A percentile compares a stretch with the other conserved stretches of the same genome.
phyloP scores from a whole-genome alignment of 2,888 invertebrate species.

The Eucera pruinosa region DNA sequence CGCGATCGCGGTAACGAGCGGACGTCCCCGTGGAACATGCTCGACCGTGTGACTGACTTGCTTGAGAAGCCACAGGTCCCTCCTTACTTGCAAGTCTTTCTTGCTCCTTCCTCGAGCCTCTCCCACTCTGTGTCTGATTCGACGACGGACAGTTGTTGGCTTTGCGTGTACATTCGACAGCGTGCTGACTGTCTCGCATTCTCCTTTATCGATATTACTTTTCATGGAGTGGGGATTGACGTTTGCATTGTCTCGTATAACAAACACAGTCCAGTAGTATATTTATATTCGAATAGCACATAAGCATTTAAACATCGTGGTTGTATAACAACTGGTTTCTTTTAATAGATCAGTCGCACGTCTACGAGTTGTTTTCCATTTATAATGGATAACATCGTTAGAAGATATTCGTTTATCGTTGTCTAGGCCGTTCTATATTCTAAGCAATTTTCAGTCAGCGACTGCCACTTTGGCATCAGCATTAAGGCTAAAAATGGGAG shows the following conservation, averaged over 20 bases:
- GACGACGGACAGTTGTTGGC: conserved; percentile 52
- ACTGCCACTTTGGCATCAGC: not conserved
- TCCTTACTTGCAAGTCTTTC: conserved; percentile 61
- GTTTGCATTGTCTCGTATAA: conserved; percentile 16
- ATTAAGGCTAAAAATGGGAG: conserved; percentile 1
- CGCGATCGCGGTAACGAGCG: conserved; percentile 48
- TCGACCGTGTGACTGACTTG: conserved; percentile 73
- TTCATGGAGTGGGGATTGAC: conserved; percentile 52
- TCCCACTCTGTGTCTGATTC: conserved; percentile 54
- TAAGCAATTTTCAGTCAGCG: not conserved
- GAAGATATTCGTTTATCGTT: not conserved
- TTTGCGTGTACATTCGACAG: conserved; percentile 75
- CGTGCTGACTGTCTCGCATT: conserved; percentile 73
- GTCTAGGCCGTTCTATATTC: not conserved
- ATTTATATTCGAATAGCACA: not conserved
- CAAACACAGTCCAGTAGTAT: not conserved
- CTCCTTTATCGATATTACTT: conserved; percentile 52
- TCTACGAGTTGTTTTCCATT: not conserved
- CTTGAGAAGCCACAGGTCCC: conserved; percentile 73
- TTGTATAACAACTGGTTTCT: conserved; percentile 8
- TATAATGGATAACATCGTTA: not conserved
- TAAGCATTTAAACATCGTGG: not conserved
- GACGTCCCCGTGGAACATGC: conserved; percentile 62
- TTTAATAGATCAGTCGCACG: not conserved
- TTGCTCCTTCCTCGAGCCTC: conserved; percentile 52